Percentiles rank a stretch among this genome's conserved stretches.
Conservation (phyloP, 2,113 vertebrate species). For the Cromileptes altivelis region DNA sequence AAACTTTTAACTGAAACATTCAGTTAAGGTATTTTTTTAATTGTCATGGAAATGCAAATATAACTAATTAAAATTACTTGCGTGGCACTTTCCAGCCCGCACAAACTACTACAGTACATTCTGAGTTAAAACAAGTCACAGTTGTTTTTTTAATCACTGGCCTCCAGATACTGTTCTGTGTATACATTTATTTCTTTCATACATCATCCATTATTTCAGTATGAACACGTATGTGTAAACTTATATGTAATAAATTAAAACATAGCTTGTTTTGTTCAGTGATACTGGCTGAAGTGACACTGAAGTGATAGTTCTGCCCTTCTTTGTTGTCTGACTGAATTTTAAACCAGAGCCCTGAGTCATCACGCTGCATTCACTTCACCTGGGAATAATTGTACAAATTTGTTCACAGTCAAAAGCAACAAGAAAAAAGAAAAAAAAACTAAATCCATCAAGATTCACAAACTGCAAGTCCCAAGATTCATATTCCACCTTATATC, state of each 20-base stretch:
- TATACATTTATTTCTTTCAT: not conserved
- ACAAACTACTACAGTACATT: not conserved
- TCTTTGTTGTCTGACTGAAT: not conserved
- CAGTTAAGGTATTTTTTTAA: not conserved
- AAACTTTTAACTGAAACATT: not conserved
- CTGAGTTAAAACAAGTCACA: constrained; percentile 5
- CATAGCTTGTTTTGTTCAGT: not conserved
- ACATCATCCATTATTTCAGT: constrained; percentile 8
- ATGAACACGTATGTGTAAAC: constrained; percentile 14
- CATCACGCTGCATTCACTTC: constrained; percentile 27
- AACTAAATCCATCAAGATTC: not conserved
- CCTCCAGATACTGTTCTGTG: not conserved
- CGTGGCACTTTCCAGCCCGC: not conserved
- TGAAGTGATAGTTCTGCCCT: not conserved
- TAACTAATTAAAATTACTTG: not conserved
- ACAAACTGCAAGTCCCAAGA: not conserved
- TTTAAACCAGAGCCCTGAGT: constrained; percentile 59
- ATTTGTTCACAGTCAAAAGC: constrained; percentile 12
- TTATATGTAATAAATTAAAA: not conserved
- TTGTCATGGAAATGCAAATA: not conserved
- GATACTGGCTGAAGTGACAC: constrained; percentile 10
- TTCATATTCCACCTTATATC: not conserved
- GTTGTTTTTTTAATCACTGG: not conserved
- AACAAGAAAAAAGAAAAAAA: not conserved
- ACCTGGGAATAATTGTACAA: not conserved